Evolutionary conservation across 1,140 invertebrate genomes (phyloP).

Genomic region (Riptortus pedestris): DNA sequence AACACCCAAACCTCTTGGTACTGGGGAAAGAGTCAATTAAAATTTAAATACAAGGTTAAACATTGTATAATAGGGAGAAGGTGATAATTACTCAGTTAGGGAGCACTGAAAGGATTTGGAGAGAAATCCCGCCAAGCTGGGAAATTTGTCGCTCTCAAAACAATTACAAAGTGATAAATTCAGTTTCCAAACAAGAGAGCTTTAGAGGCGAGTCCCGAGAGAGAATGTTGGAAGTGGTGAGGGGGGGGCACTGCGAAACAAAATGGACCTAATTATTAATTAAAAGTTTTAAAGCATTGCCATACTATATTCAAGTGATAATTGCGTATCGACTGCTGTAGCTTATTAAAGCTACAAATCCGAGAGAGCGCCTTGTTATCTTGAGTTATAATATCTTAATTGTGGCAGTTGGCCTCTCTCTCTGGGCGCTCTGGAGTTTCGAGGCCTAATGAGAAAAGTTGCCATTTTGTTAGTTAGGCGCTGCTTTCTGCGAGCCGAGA

Average conservation of each 20-base stretch:
- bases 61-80: no score
- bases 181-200: conserved; percentile 4
- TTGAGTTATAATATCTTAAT: conserved; percentile 7
- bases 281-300: conserved; percentile 8
- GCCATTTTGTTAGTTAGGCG: no score
- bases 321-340: background rate
- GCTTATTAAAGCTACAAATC: conserved; percentile 8
- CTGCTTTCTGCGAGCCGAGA: background rate
- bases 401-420: background rate
- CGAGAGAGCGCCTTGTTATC: background rate
- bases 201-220: no score
- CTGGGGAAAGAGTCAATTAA: no score
- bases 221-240: background rate
- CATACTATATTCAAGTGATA: no score
- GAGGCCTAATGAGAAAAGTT: conserved; percentile 5
- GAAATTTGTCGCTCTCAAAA: conserved; percentile 1
- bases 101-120: no score
- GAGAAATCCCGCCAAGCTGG: background rate
- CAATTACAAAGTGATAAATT: conserved; percentile 8
- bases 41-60: no score
- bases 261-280: conserved; percentile 7
- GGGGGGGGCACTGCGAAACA: background rate
- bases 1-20: no score
- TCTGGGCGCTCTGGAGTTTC: no score
- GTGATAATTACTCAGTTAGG: no score